Conservation (phyloP, 2,888 invertebrate genomes). For the Melitaea athalia region DNA sequence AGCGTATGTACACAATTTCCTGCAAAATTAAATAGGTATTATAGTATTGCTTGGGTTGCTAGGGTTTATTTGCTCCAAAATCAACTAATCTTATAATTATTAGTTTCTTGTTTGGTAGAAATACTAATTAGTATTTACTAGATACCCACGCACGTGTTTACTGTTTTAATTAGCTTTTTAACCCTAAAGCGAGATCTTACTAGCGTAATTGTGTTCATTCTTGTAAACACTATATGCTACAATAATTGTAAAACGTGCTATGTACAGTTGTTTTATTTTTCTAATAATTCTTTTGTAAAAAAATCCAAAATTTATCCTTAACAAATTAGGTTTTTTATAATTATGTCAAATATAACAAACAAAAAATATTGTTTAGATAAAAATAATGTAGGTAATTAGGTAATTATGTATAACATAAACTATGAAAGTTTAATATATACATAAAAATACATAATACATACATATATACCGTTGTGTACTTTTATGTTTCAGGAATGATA, state of each 20-base stretch:
- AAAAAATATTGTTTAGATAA: too few relatives aligned
- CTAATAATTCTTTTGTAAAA: too few relatives aligned
- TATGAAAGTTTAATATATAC: too few relatives aligned
- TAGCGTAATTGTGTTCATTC: slow-evolving; percentile 23
- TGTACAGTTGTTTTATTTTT: neutral
- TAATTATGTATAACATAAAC: too few relatives aligned
- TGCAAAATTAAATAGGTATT: neutral
- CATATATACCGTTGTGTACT: too few relatives aligned
- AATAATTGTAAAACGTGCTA: slow-evolving; percentile 11
- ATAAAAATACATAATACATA: too few relatives aligned
- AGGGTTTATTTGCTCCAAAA: slow-evolving; percentile 6
- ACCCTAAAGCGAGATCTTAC: slow-evolving; percentile 19
- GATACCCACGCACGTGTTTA: slow-evolving; percentile 31
- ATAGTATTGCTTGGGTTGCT: neutral
- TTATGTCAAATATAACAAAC: too few relatives aligned
- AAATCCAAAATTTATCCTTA: neutral
- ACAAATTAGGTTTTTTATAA: neutral
- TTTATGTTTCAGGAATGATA: too few relatives aligned
- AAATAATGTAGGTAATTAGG: too few relatives aligned
- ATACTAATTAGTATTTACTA: slow-evolving; percentile 26
- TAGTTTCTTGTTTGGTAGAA: slow-evolving; percentile 21
- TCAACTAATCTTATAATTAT: slow-evolving; percentile 21
- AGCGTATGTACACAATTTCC: neutral
- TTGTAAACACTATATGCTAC: neutral
- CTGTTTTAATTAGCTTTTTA: slow-evolving; percentile 36